Conservation (phyloP, 2,113 vertebrate genomes). For the Telmatochromis brachygnathus region DNA sequence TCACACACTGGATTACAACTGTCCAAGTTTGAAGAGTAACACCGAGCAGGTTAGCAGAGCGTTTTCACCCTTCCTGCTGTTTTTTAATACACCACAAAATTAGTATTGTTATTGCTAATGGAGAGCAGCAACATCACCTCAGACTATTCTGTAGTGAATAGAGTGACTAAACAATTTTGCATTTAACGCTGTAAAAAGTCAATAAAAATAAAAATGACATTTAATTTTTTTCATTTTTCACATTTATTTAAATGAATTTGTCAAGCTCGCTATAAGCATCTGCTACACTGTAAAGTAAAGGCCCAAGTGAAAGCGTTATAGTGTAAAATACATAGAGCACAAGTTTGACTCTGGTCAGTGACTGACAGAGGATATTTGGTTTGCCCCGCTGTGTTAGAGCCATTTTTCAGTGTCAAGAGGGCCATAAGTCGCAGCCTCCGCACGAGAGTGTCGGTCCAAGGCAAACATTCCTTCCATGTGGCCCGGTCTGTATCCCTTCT, state of each 20-base stretch:
- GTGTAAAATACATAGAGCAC: not conserved
- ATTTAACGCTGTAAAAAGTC: not conserved
- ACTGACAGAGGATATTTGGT: not conserved
- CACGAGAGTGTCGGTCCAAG: conserved; percentile 10
- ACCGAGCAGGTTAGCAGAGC: not conserved
- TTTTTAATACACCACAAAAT: not conserved
- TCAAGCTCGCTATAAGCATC: not conserved
- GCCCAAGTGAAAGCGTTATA: not conserved
- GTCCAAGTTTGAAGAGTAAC: not conserved
- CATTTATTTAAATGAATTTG: not conserved
- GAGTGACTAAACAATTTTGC: not conserved
- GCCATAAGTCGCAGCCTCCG: conserved; percentile 5
- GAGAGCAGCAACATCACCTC: not conserved
- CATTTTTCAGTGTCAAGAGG: not conserved
- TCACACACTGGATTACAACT: conserved; percentile 34
- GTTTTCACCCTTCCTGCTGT: not conserved
- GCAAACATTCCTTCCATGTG: conserved; percentile 34
- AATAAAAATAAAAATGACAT: not conserved
- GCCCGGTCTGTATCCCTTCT: not conserved
- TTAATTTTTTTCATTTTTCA: not conserved
- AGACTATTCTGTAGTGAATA: not conserved
- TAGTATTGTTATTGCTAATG: not conserved
- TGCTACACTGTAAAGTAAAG: not conserved
- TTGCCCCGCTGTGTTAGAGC: not conserved
- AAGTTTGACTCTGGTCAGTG: not conserved